Conservation (phyloP, 2,797 vertebrate genomes). For the Parotocinclus haroldoi region DNA sequence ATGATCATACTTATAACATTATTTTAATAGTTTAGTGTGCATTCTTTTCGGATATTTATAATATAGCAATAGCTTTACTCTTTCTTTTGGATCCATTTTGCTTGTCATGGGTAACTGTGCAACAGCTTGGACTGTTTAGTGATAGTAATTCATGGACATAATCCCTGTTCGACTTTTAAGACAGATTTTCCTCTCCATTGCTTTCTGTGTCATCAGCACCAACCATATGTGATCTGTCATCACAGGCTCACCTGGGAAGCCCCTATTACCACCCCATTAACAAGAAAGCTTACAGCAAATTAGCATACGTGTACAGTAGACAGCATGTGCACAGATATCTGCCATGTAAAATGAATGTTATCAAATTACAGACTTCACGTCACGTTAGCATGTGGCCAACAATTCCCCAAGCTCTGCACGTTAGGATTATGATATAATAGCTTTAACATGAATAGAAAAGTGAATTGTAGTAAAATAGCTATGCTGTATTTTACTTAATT, state of each 20-base stretch:
- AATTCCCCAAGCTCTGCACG: slow-evolving; percentile 44
- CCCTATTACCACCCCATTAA: slow-evolving; percentile 42
- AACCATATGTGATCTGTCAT: slow-evolving; percentile 33
- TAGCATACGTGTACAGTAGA: slow-evolving; percentile 29
- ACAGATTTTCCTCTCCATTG: slow-evolving; percentile 6
- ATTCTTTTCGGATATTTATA: too few species aligned
- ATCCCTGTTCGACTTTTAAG: not conserved
- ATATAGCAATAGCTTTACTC: too few species aligned
- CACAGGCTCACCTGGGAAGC: slow-evolving; percentile 33
- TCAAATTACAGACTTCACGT: slow-evolving; percentile 10
- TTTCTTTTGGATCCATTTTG: too few species aligned
- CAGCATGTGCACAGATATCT: slow-evolving; percentile 35
- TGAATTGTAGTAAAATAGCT: slow-evolving; percentile 16
- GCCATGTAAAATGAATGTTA: slow-evolving; percentile 28
- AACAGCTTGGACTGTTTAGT: too few species aligned
- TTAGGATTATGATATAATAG: slow-evolving; percentile 37
- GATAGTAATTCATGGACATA: too few species aligned
- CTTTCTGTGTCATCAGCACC: slow-evolving; percentile 18
- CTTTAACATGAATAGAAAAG: slow-evolving; percentile 36
- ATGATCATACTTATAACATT: too few species aligned
- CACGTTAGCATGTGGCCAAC: slow-evolving; percentile 40
- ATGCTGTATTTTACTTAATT: not conserved
- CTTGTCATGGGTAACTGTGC: too few species aligned
- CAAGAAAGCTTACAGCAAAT: slow-evolving; percentile 48
- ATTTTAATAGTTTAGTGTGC: too few species aligned